A percentile compares a stretch with the other conserved stretches of the same genome.
phyloP scores from a whole-genome alignment of 2,797 vertebrate species.

The Harpagifer antarcticus region DNA sequence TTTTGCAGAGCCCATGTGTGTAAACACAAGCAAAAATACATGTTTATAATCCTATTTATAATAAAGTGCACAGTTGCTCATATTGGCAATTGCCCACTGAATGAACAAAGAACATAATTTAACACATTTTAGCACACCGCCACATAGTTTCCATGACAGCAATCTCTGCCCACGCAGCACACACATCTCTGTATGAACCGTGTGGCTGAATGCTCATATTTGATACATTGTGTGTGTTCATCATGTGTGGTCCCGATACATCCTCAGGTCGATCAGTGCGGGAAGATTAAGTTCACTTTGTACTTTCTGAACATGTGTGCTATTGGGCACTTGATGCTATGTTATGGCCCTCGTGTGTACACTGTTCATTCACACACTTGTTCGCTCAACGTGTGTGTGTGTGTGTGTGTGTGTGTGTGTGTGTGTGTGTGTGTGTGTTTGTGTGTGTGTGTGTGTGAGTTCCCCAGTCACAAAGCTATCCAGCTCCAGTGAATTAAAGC shows the following conservation, averaged over 20 bases:
- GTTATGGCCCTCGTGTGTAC: constrained; percentile 8
- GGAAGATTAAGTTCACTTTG: constrained; percentile 16
- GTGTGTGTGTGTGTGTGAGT: not conserved
- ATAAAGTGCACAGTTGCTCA: not conserved
- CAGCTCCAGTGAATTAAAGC: constrained; percentile 46
- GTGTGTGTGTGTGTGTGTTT: not conserved
- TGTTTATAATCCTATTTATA: not conserved
- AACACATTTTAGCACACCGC: not conserved
- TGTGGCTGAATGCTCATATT: constrained; percentile 28
- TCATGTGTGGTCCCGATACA: constrained; percentile 5
- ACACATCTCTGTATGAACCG: not conserved
- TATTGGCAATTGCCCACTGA: not conserved
- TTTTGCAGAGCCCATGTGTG: not conserved
- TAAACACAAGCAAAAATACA: not conserved
- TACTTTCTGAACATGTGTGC: constrained; percentile 11
- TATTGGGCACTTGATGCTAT: constrained; percentile 25
- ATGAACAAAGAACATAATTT: not conserved
- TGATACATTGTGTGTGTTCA: constrained; percentile 29
- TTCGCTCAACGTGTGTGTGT: constrained; percentile 3
- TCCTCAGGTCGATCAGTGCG: not conserved
- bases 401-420: not conserved
- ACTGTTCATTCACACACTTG: constrained; percentile 31
- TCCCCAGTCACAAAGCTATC: constrained; percentile 10
- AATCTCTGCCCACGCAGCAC: not conserved
- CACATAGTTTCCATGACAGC: not conserved